Base-by-base conservation (phyloP, 2,888 invertebrate genomes). In the Diaprepes abbreviatus region DNA sequence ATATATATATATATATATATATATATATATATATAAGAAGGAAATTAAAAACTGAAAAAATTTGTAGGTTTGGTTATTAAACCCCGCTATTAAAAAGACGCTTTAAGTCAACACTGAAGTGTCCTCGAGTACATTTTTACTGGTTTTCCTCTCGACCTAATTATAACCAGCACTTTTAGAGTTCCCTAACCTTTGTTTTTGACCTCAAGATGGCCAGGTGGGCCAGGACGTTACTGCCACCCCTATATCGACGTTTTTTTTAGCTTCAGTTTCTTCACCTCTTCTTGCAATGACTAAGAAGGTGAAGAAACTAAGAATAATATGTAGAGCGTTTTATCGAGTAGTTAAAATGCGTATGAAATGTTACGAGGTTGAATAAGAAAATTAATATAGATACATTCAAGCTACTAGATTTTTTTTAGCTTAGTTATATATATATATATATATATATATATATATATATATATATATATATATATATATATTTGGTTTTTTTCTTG, bases 151-250 rank as follows among this genome's bases (percentile, higher is more conserved):
- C 35, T 60, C 33, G 33, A 45, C 24, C 59, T 45, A 60, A 60
- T 60, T 60, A 48, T 48, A 40, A 17, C 45, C 45, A 60, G 59
- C 59, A 60, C 31, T 57, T 60, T 33, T 35, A 33, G 16, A 62
- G 62, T 62, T 62, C 52, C 38, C 52, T 62, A 52, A 52, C 62
- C 52, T 62, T 62, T 50, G 52, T 50, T 62, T 35, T 21, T 62
- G 52, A 52, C 62, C 52, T 62, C 52, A 62, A 62, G 62, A 52
- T 62, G 62, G 50, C 62, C 62, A 62, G 62, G 52, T 62, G 62
- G 50, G 60, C 16, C 35, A n/a, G 10, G 19, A 52, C 52, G 52
- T 62, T 62, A 62, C 50, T 14, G 50, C 52, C 38, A 62, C 62
- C 62, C 62, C 62, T 62, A 62, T 62, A 52, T 12, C 1, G 38